These are phyloP conservation scores for Molorchus minor DNA, from an alignment of 2,888 invertebrate species.

Conservation along the genomic window DNA sequence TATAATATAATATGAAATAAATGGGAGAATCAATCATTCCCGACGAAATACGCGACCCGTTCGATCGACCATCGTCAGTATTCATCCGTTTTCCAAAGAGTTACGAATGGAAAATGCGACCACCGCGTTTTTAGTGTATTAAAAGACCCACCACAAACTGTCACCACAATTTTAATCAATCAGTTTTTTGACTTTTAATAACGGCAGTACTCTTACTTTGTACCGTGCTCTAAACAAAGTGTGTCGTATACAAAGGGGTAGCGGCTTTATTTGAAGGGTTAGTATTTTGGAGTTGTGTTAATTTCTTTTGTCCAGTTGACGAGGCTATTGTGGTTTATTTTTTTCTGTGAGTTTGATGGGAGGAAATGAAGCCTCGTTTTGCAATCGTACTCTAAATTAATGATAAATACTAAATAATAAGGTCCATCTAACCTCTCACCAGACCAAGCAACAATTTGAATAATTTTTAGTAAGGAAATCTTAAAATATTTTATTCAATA, in stretches of 20 bases:
- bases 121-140: not conserved
- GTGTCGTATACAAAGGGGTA: slow-evolving; percentile 25
- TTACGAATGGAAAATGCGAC: slow-evolving; percentile 45
- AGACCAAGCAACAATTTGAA: too few relatives aligned
- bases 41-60: slow-evolving; percentile 26
- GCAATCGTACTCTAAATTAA: too few relatives aligned
- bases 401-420: too few relatives aligned
- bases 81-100: slow-evolving; percentile 45
- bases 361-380: too few relatives aligned
- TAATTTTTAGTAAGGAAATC: too few relatives aligned
- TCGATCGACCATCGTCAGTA: slow-evolving; percentile 43
- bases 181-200: slow-evolving; percentile 49
- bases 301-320: slow-evolving; percentile 32
- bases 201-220: slow-evolving; percentile 40
- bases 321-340: slow-evolving; percentile 15
- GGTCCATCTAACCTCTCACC: too few relatives aligned
- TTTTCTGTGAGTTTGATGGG: slow-evolving; percentile 7
- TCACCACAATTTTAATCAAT: slow-evolving; percentile 54
- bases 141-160: slow-evolving; percentile 48
- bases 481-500: too few relatives aligned
- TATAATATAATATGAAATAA: slow-evolving; percentile 34
- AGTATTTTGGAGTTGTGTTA: slow-evolving; percentile 36
- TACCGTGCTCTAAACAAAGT: slow-evolving; percentile 36
- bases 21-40: slow-evolving; percentile 45
- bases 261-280: slow-evolving; percentile 40